phyloP scores from a whole-genome alignment of 2,113 vertebrate genomes.

The Climacteris rufus region DNA sequence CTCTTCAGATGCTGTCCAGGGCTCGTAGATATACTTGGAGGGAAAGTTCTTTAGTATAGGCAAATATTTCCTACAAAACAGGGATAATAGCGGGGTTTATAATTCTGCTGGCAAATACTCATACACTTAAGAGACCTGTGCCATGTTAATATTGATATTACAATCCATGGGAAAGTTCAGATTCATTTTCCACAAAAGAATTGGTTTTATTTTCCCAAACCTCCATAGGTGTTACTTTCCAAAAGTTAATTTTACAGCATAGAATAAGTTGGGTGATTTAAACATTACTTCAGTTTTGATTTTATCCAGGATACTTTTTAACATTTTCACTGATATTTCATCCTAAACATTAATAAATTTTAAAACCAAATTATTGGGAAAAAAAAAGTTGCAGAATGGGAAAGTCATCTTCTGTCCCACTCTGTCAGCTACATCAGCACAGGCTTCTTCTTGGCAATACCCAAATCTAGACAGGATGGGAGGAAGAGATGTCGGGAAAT shows the following conservation, averaged over 20 bases:
- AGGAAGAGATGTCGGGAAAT: background rate
- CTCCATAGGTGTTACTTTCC: background rate
- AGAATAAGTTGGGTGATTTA: background rate
- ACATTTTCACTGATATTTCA: background rate
- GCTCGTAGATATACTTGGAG: slow-evolving; percentile 64
- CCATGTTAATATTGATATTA: background rate
- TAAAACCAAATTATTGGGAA: background rate
- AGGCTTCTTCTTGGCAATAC: background rate
- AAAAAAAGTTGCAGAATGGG: background rate
- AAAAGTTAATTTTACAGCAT: background rate
- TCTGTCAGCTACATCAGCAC: background rate
- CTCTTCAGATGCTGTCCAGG: slow-evolving; percentile 57
- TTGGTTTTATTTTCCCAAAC: background rate
- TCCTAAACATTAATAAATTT: background rate
- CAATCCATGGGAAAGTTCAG: background rate
- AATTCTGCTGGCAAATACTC: background rate
- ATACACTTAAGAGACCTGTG: background rate
- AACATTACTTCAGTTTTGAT: background rate
- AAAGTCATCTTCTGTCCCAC: background rate
- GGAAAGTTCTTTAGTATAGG: slow-evolving; percentile 61
- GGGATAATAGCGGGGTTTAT: background rate
- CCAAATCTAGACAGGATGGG: background rate
- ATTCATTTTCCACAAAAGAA: background rate
- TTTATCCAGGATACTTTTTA: background rate
- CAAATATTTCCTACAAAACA: slow-evolving; percentile 62